Evolutionary conservation across 2,113 vertebrate genomes (phyloP), one percentile per base, ranked within the genome.

Genomic region (Chauna torquata): DNA sequence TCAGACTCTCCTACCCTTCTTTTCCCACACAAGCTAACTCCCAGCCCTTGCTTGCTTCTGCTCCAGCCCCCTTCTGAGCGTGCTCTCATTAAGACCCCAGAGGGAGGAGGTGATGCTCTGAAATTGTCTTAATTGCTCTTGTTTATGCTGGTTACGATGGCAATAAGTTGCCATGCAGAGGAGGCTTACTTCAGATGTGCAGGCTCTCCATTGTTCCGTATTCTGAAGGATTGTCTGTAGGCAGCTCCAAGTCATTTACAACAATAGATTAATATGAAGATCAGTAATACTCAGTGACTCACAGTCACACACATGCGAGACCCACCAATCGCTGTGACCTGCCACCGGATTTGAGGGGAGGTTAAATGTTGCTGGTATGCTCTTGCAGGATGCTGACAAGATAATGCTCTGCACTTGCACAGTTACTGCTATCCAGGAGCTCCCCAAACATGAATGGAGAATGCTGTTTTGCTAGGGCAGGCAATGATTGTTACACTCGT

Each of bases 121-220:
- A 96, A 97, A 97, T 94, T 94, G 96, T 92, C 92, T 97, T 97
- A 97, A 97, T 97, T 97, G 94, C 95, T 92, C 92, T 95, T 95
- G 97, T 97, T 97, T 95, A 97, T 96, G 95, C 94, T 92, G 90
- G 97, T 97, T 97, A 97, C 95, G 94, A 97, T 96, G 94, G 97
- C 95, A 96, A 96, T 97, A 90, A 94, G 87, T 90, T 97, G 87
- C 96, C 94, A 86, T 57, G 97, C 97, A 97, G 91, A 86, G 96
- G 97, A 96, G 93, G 96, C 70, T 96, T 94, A 78, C 92, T 90
- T 94, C 94, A 96, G 97, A 83, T 90, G 86, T 92, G 94, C 94
- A 85, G 92, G 79, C 89, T 94, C 90, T 82, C 70, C 97, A 96
- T 97, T 97, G 97, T 97, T 97, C 95, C 32, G 0, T 28, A 12